Evolutionary conservation across 1,140 invertebrate species (phyloP).

Genomic region (Sesamia nonagrioides): DNA sequence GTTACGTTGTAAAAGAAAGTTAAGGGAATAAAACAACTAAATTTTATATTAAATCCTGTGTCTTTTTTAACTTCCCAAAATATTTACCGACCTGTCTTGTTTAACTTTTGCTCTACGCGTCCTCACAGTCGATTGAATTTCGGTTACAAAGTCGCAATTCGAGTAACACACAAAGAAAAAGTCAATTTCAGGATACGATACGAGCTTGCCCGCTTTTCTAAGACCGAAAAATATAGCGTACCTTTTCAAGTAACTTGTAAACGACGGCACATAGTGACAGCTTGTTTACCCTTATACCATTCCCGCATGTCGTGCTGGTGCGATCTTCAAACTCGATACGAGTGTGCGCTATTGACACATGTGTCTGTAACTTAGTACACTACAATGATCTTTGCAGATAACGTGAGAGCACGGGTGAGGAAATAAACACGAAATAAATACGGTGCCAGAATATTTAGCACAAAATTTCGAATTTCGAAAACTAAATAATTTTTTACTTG

Average conservation of each 20-base stretch:
- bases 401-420: background rate
- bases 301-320: background rate
- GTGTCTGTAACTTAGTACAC: slow-evolving; percentile 1
- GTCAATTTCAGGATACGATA: slow-evolving; percentile 27
- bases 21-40: slow-evolving; percentile 1
- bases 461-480: background rate
- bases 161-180: slow-evolving; percentile 7
- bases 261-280: slow-evolving; percentile 13
- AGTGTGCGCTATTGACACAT: slow-evolving; percentile 33
- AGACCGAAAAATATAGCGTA: slow-evolving; percentile 17
- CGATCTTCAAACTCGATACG: slow-evolving; percentile 27
- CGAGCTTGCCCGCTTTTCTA: slow-evolving; percentile 1
- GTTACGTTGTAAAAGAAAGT: background rate
- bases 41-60: slow-evolving; percentile 2
- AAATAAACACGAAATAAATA: background rate
- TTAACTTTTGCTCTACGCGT: background rate
- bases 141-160: background rate
- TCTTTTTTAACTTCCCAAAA: slow-evolving; percentile 19
- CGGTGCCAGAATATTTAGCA: slow-evolving; percentile 1
- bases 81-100: background rate
- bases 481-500: no score
- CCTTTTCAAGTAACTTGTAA: slow-evolving; percentile 27
- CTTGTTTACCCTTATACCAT: slow-evolving; percentile 26
- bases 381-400: background rate
- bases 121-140: background rate